Evolutionary conservation across 2,113 vertebrate genomes (phyloP), one percentile per base, ranked within the genome.

Genomic region (Recurvirostra avosetta): DNA sequence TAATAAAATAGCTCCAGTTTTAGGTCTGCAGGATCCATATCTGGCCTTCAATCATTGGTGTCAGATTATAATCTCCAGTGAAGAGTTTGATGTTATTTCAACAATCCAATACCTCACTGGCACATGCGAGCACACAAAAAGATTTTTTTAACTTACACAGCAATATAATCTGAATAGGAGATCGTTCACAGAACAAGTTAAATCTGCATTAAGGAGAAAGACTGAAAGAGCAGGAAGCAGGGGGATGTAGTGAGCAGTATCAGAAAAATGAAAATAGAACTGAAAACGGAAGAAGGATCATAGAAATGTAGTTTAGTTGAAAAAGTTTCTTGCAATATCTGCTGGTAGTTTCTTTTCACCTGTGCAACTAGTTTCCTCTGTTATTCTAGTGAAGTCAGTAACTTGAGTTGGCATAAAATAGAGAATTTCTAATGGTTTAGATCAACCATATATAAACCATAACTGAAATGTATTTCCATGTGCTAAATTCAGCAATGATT

Each of bases 21-120:
- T 86, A 88, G 50, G 59, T 58, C 71, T 47, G 45, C 63, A 65
- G 45, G 72, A 91, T 93, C 53, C 52, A 72, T 88, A 94, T 92
- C 86, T 86, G 77, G 45, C 67, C 61, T 89, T 95, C 67, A 72
- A 73, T 79, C n/a, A 66, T 16, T 93, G 21, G 3, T 49, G 50
- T 92, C 81, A 91, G 90, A 97, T 95, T 93, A 88, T 56, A 86
- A 93, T 92, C 93, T 90, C 72, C 68, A 79, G 38, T 40, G 66
- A 94, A 86, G 71, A 80, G 68, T 61, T 2, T 38, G 53, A 73
- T 79, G 56, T 71, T 92, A 80, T 92, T 82, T 91, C 63, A 97
- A 77, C 91, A 95, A 96, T 52, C 53, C 59, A 81, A 65, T 76
- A 94, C 61, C 71, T 82, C 86, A 47, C 15, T 62, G 58, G 65